phyloP scores from a whole-genome alignment of 2,888 invertebrate genomes.

The Drosophila ustulata region DNA sequence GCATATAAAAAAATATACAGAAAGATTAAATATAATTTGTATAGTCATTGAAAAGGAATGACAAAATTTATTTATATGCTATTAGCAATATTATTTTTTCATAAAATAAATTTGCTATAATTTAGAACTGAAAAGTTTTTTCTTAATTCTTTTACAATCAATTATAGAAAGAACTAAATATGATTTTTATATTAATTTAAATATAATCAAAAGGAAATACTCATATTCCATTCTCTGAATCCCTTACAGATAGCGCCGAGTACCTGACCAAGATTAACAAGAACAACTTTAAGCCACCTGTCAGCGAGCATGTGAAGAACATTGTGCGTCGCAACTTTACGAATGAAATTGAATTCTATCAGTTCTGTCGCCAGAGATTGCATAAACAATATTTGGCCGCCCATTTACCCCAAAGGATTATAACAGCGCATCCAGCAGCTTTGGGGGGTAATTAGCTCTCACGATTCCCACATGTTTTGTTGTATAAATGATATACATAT shows the following conservation, averaged over 20 bases:
- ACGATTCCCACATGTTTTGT: background rate
- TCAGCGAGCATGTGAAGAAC: conserved; percentile 93
- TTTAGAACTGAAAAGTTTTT: background rate
- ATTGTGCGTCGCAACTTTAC: conserved; percentile 94
- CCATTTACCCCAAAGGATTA: conserved; percentile 85
- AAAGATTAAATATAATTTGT: too few relatives aligned
- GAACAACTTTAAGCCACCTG: conserved; percentile 94
- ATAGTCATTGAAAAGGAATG: too few relatives aligned
- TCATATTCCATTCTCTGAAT: background rate
- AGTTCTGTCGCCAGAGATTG: conserved; percentile 94
- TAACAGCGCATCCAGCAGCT: conserved; percentile 48
- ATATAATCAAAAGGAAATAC: too few relatives aligned
- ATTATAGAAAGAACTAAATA: too few relatives aligned
- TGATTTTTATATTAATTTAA: too few relatives aligned
- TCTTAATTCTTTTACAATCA: too few relatives aligned
- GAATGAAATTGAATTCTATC: conserved; percentile 95
- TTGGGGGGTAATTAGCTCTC: conserved; percentile 38
- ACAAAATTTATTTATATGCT: too few relatives aligned
- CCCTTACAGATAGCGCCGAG: conserved; percentile 89
- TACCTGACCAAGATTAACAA: conserved; percentile 92
- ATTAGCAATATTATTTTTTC: background rate
- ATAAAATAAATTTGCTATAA: background rate
- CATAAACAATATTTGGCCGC: conserved; percentile 92
- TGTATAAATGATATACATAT: conserved; percentile 47
- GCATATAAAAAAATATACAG: too few relatives aligned